phyloP scores from a whole-genome alignment of 2,113 vertebrate species.

The Lamprologus lemairii region DNA sequence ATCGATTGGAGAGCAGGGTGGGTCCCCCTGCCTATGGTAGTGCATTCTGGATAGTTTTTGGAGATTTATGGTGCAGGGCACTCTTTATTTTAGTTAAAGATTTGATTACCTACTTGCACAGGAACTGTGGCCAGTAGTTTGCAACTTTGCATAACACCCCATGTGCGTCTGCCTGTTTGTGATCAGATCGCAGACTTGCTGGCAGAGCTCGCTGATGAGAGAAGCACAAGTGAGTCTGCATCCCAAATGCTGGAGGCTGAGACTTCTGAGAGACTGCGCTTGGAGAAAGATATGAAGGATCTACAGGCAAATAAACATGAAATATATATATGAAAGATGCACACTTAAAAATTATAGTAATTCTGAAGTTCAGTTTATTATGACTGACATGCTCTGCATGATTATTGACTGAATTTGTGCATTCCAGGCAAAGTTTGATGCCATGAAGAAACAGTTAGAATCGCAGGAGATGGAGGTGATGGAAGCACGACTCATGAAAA shows the following conservation, averaged over 20 bases:
- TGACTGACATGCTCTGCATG: background rate
- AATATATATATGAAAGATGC: background rate
- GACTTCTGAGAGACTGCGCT: slow-evolving; percentile 84
- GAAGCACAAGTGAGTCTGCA: slow-evolving; percentile 90
- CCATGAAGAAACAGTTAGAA: slow-evolving; percentile 86
- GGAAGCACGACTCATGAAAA: slow-evolving; percentile 88
- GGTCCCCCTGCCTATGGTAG: slow-evolving; percentile 15
- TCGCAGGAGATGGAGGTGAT: slow-evolving; percentile 96
- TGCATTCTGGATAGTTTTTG: slow-evolving; percentile 9
- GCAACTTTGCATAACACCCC: background rate
- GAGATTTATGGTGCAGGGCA: background rate
- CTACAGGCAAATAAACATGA: slow-evolving; percentile 76
- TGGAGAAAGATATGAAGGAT: slow-evolving; percentile 93
- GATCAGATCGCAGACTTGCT: slow-evolving; percentile 86
- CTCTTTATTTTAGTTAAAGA: background rate
- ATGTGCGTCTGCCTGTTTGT: background rate
- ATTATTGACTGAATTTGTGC: background rate
- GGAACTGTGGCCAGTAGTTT: background rate
- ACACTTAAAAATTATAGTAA: background rate
- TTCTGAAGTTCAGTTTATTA: background rate
- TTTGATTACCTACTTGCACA: background rate
- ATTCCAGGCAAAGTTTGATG: slow-evolving; percentile 81
- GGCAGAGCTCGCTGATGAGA: slow-evolving; percentile 90
- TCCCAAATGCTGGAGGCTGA: slow-evolving; percentile 92
- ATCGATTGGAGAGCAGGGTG: slow-evolving; percentile 92